These are phyloP conservation scores for Sorex maritimensis DNA, from an alignment of 2,797 vertebrate species.

Conservation along the genomic window DNA sequence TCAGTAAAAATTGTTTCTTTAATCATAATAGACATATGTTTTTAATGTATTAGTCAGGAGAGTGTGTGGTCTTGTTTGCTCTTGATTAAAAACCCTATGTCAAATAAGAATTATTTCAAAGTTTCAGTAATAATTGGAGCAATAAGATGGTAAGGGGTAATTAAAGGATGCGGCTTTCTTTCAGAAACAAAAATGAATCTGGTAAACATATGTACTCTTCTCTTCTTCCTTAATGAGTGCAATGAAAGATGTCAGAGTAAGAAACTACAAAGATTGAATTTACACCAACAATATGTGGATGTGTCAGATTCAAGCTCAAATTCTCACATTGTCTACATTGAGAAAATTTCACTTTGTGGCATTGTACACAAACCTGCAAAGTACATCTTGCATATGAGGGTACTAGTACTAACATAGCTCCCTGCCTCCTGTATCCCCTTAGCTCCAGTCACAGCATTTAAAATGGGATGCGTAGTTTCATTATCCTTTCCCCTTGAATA, in stretches of 20 bases:
- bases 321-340: slow-evolving; percentile 79
- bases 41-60: slow-evolving; percentile 80
- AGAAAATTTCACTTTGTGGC: slow-evolving; percentile 85
- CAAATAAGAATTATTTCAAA: slow-evolving; percentile 84
- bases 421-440: no score
- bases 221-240: slow-evolving; percentile 86
- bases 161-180: slow-evolving; percentile 87
- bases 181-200: slow-evolving; percentile 88
- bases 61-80: slow-evolving; percentile 84
- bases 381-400: not conserved
- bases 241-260: slow-evolving; percentile 90
- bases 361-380: not conserved
- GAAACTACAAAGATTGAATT: slow-evolving; percentile 85
- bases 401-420: not conserved
- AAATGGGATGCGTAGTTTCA: not conserved
- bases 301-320: slow-evolving; percentile 87
- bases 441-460: not conserved
- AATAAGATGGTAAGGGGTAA: slow-evolving; percentile 84
- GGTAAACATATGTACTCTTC: slow-evolving; percentile 90
- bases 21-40: slow-evolving; percentile 80
- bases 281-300: slow-evolving; percentile 84
- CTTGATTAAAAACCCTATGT: slow-evolving; percentile 87
- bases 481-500: slow-evolving; percentile 20
- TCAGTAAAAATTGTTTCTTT: slow-evolving; percentile 42
- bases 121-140: slow-evolving; percentile 77